Evolutionary conservation across 2,797 vertebrate species (phyloP).

Genomic region (Mus minutoides): DNA sequence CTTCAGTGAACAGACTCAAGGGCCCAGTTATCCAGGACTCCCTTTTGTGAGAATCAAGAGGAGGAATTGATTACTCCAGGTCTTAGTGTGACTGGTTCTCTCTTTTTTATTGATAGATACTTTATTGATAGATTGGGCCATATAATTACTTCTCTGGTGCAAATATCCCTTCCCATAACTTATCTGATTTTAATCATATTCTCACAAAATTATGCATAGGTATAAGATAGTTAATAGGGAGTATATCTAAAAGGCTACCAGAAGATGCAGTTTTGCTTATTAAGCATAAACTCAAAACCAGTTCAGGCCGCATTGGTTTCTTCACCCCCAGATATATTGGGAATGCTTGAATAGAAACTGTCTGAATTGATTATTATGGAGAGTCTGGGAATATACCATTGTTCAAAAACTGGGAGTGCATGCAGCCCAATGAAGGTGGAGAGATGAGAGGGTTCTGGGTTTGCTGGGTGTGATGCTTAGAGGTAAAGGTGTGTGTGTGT

Average conservation of each 20-base stretch:
- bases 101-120: neutral
- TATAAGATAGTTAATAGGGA: neutral
- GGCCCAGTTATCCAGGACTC: neutral
- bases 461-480: neutral
- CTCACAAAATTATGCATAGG: neutral
- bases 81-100: neutral
- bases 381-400: neutral
- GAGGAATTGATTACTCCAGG: neutral
- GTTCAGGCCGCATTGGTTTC: neutral
- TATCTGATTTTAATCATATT: neutral
- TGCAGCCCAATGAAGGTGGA: neutral
- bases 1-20: neutral
- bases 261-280: neutral
- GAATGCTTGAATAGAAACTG: neutral
- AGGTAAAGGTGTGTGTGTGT: neutral
- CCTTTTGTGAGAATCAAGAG: neutral
- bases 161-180: neutral
- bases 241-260: neutral
- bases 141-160: neutral
- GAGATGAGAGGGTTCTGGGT: neutral
- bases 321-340: neutral
- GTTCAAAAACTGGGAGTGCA: neutral
- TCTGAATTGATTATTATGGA: neutral
- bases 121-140: neutral
- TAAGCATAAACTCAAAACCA: neutral